phyloP scores from a whole-genome alignment of 2,113 vertebrate genomes.

The Actenoides hombroni region DNA sequence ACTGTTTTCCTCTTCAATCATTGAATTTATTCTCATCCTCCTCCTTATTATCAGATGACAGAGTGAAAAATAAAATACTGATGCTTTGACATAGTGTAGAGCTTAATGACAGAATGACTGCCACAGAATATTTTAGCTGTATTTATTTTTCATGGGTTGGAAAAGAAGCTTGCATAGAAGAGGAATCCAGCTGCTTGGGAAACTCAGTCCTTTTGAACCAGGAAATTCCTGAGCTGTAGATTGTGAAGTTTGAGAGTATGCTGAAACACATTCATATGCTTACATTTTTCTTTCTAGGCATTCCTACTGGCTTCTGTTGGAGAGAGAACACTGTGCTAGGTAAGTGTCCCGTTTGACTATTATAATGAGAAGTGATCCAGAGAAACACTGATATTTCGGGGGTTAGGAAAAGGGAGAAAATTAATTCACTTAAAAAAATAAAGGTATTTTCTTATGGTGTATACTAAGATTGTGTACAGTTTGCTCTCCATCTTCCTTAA shows the following conservation, averaged over 20 bases:
- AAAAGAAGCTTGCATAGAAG: neutral
- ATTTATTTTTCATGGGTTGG: neutral
- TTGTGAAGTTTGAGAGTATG: neutral
- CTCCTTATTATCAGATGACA: neutral
- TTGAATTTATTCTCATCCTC: neutral
- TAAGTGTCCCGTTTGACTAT: neutral
- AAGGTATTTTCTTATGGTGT: neutral
- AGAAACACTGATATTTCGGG: neutral
- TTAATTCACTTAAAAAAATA: neutral
- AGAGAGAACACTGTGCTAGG: neutral
- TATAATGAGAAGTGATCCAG: neutral
- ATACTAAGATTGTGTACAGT: neutral
- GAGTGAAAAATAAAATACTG: neutral
- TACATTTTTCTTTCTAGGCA: constrained; percentile 6
- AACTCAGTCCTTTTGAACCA: neutral
- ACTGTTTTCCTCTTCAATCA: constrained; percentile 1
- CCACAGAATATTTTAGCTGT: neutral
- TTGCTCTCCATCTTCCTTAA: neutral
- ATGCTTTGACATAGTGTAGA: neutral
- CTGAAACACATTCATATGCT: neutral
- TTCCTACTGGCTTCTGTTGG: neutral
- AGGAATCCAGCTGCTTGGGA: neutral
- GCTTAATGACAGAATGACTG: neutral
- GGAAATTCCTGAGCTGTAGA: neutral
- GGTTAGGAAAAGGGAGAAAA: neutral